Evolutionary conservation across 1,140 invertebrate species (phyloP).

Genomic region (Drosophila ohnishii): DNA sequence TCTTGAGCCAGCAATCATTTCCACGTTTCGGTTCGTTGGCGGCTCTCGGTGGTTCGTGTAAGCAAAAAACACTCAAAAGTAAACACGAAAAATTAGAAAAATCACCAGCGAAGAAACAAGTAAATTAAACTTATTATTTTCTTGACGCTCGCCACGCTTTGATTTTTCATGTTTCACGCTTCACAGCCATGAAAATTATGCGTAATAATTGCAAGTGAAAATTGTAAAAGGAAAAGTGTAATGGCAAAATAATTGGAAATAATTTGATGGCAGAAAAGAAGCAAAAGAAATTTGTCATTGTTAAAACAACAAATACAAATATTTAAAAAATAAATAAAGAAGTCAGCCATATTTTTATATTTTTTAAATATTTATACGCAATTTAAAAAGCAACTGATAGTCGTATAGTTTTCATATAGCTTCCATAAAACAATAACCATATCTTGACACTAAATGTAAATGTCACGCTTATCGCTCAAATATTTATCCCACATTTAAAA

Average conservation of each 20-base stretch:
- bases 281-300: conserved; percentile 10
- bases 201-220: conserved; percentile 14
- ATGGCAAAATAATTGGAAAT: conserved; percentile 21
- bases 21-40: conserved; percentile 26
- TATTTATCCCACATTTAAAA: conserved; percentile 30
- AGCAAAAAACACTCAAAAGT: conserved; percentile 17
- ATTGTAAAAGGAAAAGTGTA: conserved; percentile 9
- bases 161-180: conserved; percentile 44
- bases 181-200: conserved; percentile 35
- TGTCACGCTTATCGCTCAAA: conserved; percentile 19
- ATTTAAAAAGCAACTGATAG: background rate
- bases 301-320: background rate
- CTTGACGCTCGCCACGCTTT: conserved; percentile 20
- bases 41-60: conserved; percentile 20
- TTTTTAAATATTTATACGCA: background rate
- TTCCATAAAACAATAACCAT: background rate
- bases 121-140: conserved; percentile 45
- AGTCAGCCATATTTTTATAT: background rate
- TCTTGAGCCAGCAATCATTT: conserved; percentile 6
- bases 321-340: too few species aligned
- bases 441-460: conserved; percentile 25
- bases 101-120: conserved; percentile 10
- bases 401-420: background rate
- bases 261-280: conserved; percentile 10
- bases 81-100: conserved; percentile 38